Percentiles rank a stretch among this genome's conserved stretches.
Evolutionary conservation across 1,140 invertebrate genomes (phyloP).

Genomic region (Drosophila pachea): DNA sequence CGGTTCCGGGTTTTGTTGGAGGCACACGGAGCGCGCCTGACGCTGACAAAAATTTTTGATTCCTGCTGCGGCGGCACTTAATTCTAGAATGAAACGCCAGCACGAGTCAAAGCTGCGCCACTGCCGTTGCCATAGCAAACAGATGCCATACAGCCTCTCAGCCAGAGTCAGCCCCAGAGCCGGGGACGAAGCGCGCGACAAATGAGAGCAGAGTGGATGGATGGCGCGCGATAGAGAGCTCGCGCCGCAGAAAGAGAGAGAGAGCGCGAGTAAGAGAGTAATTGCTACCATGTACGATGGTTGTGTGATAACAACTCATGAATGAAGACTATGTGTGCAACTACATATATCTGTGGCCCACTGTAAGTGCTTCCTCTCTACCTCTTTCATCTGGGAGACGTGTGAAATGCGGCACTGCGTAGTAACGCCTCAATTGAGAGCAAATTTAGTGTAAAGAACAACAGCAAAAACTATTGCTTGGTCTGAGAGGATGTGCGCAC

Average conservation of each 20-base stretch:
- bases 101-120: slow-evolving; percentile 50
- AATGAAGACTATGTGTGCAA: background rate
- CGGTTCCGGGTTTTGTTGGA: slow-evolving; percentile 27
- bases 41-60: slow-evolving; percentile 32
- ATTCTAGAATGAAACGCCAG: slow-evolving; percentile 64
- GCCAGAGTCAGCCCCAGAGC: slow-evolving; percentile 1
- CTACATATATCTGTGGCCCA: slow-evolving; percentile 13
- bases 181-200: slow-evolving; percentile 5
- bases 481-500: slow-evolving; percentile 21
- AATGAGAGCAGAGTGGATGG: slow-evolving; percentile 20
- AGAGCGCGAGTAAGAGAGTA: slow-evolving; percentile 1
- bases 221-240: background rate
- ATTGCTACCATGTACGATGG: slow-evolving; percentile 17
- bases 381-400: slow-evolving; percentile 21
- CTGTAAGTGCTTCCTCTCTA: slow-evolving; percentile 21
- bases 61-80: slow-evolving; percentile 69
- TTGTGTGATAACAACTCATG: slow-evolving; percentile 1
- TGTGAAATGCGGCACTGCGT: slow-evolving; percentile 46
- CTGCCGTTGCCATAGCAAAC: slow-evolving; percentile 31
- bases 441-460: background rate
- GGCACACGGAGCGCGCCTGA: slow-evolving; percentile 40
- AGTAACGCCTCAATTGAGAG: slow-evolving; percentile 41
- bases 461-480: slow-evolving; percentile 3
- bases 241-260: background rate
- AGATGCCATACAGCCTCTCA: slow-evolving; percentile 49